Conservation (phyloP, 2,113 vertebrate species). For the Meriones unguiculatus region DNA sequence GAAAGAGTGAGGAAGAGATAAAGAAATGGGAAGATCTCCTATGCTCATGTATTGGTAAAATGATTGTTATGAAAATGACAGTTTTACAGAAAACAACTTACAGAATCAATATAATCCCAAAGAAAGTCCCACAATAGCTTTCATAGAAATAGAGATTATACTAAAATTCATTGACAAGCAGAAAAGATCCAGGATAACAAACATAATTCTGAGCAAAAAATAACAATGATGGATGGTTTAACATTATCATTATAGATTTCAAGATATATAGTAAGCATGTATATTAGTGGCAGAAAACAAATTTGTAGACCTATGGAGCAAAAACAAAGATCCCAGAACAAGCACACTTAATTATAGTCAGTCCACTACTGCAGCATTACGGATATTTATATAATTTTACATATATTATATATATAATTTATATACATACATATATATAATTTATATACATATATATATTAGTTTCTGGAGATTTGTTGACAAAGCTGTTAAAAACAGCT, state of each 20-base stretch:
- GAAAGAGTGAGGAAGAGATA: background rate
- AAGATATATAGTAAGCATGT: background rate
- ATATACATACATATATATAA: no score
- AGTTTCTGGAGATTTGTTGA: background rate
- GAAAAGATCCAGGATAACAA: background rate
- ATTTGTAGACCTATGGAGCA: background rate
- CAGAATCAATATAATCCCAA: background rate
- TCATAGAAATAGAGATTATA: background rate
- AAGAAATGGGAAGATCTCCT: background rate
- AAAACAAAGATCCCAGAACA: background rate
- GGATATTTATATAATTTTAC: no score
- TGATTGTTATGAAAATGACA: background rate
- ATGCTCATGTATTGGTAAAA: background rate
- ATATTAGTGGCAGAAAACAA: background rate
- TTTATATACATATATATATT: no score
- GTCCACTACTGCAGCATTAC: no score
- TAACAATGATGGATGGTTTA: background rate
- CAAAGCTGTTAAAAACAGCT: background rate
- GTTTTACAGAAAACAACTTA: background rate
- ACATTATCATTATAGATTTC: background rate
- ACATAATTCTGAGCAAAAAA: background rate
- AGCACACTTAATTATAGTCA: background rate
- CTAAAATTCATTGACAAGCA: background rate
- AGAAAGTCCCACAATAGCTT: background rate
- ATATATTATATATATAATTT: no score